Evolutionary conservation across 2,113 vertebrate species (phyloP).

Genomic region (Ciconia boyciana): DNA sequence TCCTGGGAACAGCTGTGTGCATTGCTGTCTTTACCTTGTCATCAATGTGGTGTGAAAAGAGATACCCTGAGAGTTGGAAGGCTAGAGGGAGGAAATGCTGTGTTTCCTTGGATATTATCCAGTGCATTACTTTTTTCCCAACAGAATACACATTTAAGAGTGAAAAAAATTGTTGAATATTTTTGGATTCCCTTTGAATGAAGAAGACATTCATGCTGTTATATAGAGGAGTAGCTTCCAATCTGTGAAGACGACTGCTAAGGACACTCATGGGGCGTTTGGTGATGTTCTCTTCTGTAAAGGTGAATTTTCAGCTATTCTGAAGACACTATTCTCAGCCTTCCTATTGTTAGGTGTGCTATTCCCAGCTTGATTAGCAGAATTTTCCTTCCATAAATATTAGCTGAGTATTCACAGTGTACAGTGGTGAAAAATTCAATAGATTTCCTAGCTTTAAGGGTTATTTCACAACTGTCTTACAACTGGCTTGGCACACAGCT

Average conservation of each 20-base stretch:
- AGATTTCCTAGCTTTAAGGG: not conserved
- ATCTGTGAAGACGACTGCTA: not conserved
- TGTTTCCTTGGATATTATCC: not conserved
- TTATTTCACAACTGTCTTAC: not conserved
- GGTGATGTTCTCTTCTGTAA: not conserved
- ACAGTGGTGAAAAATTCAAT: not conserved
- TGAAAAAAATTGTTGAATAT: not conserved
- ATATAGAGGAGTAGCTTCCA: not conserved
- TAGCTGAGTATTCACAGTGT: not conserved
- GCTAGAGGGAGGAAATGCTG: not conserved
- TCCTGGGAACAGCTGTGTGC: not conserved
- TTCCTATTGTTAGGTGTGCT: not conserved
- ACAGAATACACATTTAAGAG: not conserved
- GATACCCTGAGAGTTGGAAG: not conserved
- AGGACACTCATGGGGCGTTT: not conserved
- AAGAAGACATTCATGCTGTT: not conserved
- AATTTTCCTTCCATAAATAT: not conserved
- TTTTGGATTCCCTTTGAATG: not conserved
- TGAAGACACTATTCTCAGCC: not conserved
- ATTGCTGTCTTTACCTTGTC: not conserved
- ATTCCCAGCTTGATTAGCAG: not conserved
- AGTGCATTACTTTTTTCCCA: not conserved
- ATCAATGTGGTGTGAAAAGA: not conserved
- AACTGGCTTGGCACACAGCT: not conserved
- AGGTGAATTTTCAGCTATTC: not conserved